These are phyloP conservation scores for Pardalotus punctatus DNA, from an alignment of 2,113 vertebrate species.

Conservation along the genomic window DNA sequence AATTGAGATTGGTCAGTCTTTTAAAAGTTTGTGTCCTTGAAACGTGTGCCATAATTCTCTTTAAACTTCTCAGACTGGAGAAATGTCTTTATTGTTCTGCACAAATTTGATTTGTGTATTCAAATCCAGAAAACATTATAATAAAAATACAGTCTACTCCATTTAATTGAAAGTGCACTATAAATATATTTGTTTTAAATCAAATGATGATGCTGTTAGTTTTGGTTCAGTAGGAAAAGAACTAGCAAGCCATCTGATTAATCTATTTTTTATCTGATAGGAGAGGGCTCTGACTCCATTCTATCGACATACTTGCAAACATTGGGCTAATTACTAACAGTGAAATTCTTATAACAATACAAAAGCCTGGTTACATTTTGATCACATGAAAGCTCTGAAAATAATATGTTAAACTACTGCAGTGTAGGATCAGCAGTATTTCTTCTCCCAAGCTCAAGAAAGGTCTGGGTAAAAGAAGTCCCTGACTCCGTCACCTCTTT, in stretches of 20 bases:
- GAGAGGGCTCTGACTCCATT: neutral
- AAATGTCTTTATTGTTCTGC: neutral
- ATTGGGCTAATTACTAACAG: neutral
- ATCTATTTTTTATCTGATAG: neutral
- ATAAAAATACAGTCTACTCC: neutral
- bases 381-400: neutral
- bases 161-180: neutral
- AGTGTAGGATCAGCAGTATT: neutral
- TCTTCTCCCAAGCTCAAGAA: neutral
- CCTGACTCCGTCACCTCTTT: neutral
- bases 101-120: neutral
- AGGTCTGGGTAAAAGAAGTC: neutral
- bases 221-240: neutral
- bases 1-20: constrained; percentile 22
- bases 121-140: neutral
- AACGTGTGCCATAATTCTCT: neutral
- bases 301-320: neutral
- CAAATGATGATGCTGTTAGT: neutral
- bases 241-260: neutral
- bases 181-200: constrained; percentile 3
- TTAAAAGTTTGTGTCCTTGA: constrained; percentile 21
- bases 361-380: neutral
- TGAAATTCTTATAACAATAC: neutral
- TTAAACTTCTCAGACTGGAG: neutral
- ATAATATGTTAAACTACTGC: neutral